Evolutionary conservation across 2,797 vertebrate species (phyloP).

Genomic region (Yasuhikotakia modesta): DNA sequence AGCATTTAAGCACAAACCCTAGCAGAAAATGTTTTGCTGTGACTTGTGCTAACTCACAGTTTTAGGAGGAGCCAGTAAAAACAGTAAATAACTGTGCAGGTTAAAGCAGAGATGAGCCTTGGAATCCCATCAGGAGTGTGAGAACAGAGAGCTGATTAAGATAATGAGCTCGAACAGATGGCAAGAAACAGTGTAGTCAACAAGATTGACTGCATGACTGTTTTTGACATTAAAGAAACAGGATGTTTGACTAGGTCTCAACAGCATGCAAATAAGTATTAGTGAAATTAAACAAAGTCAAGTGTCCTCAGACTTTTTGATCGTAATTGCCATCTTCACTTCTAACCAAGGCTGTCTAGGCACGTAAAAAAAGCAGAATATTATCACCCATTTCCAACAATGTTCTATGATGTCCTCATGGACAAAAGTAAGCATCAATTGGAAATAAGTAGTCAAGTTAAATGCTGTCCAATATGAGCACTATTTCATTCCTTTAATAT

Average conservation of each 20-base stretch:
- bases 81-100: neutral
- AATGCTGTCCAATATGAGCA: neutral
- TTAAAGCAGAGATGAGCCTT: slow-evolving; percentile 2
- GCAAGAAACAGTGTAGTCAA: neutral
- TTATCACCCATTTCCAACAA: neutral
- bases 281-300: neutral
- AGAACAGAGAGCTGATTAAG: slow-evolving; percentile 22
- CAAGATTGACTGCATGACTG: neutral
- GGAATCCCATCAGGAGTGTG: slow-evolving; percentile 16
- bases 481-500: neutral
- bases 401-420: neutral
- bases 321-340: no score
- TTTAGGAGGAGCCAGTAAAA: neutral
- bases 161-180: slow-evolving; percentile 12
- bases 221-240: neutral
- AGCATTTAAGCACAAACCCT: neutral
- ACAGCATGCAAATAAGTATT: neutral
- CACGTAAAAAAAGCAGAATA: neutral
- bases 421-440: neutral
- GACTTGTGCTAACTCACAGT: neutral
- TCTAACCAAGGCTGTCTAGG: neutral
- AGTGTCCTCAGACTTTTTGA: no score
- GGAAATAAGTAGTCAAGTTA: neutral
- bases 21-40: neutral
- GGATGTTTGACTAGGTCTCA: neutral